Evolutionary conservation across 2,797 vertebrate genomes (phyloP), one percentile per base, ranked within the genome.

Genomic region (Distichodus sexfasciatus): DNA sequence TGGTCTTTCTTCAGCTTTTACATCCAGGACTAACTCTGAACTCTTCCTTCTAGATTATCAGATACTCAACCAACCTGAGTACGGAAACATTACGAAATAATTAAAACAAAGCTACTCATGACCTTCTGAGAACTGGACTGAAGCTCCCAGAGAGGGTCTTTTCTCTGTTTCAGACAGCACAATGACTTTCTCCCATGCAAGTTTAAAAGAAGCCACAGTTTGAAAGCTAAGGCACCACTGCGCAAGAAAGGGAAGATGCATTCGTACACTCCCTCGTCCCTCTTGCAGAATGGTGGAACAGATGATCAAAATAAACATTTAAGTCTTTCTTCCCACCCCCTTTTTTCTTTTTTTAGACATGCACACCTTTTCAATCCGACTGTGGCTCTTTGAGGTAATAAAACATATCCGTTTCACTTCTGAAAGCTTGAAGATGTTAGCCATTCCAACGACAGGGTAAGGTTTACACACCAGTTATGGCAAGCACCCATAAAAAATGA

Each of bases 141-240:
- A 77, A 83, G 74, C 72, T 63, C 54, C 58, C 53, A 40, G 31
- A 60, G 77, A 64, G 55, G 77, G 80, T 79, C 78, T 23, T n/a
- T n/a, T 83, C 83, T 86, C 86, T 88, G 87, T 89, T 90, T 88
- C 85, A 87, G 82, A 87, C 83, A 81, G 67, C 82, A 83, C 80
- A 76, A 81, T 82, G 78, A 72, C 51, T 84, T 81, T 86, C 84
- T 86, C 64, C 35, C 87, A 87, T 88, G 85, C 84, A 79, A 73
- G 62, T 26, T 29, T 75, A 79, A 53, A 70, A 72, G 58, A 77
- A 81, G 80, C 66, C 61, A 35, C 31, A 69, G 69, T 74, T 77
- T 53, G 81, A 79, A 87, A 85, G 82, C 83, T 84, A 90, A 89
- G 86, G 85, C 88, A 86, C 84, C 83, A 79, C 82, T 76, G 80